Evolutionary conservation across 2,888 invertebrate species (phyloP).

Genomic region (Nysson spinosus): DNA sequence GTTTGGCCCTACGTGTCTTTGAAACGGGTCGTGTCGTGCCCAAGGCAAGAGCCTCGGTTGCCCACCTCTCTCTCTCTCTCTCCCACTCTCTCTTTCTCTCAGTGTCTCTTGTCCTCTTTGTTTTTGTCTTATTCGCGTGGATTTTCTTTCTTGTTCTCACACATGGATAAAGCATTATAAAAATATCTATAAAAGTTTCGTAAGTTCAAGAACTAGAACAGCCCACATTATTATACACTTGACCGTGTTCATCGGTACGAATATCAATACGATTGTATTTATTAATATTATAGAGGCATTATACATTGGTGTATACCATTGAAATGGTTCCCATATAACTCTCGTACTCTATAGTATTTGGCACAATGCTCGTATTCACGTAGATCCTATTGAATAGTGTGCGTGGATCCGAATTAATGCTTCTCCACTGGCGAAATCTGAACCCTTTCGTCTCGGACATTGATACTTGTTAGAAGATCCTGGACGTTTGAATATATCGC

Average conservation of each 20-base stretch:
- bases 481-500: not conserved
- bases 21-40: constrained; percentile 73
- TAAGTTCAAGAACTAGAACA: not conserved
- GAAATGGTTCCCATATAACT: no score
- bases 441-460: constrained; percentile 50
- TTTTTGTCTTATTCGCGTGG: constrained; percentile 4
- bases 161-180: not conserved
- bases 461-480: not conserved
- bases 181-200: not conserved
- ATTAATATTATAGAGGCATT: no score
- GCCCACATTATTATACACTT: not conserved
- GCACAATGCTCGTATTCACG: not conserved
- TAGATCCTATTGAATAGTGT: not conserved
- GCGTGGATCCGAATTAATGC: constrained; percentile 27
- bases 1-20: constrained; percentile 72
- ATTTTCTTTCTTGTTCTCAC: not conserved
- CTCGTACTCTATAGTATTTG: no score
- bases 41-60: constrained; percentile 63
- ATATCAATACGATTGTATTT: no score
- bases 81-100: not conserved
- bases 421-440: constrained; percentile 33
- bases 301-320: no score
- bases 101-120: constrained; percentile 4
- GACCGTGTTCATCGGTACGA: not conserved
- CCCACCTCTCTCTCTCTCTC: constrained; percentile 39